Conservation (phyloP, 2,113 vertebrate species). For the Corythaixoides concolor region DNA sequence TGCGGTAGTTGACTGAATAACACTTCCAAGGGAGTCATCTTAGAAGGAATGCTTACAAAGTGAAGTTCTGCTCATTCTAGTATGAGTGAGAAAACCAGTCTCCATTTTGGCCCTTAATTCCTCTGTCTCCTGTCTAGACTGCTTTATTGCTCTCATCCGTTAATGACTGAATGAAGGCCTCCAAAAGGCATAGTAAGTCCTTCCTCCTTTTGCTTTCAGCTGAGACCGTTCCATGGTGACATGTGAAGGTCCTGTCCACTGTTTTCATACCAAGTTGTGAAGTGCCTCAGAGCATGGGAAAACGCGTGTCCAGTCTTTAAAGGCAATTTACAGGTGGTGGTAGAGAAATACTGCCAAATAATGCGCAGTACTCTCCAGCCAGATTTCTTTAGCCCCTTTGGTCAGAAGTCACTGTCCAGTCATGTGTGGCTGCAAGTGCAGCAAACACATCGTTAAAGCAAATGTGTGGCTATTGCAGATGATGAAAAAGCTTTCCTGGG, state of each 20-base stretch:
- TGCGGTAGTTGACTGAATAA: background rate
- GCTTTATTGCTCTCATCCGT: background rate
- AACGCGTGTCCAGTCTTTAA: background rate
- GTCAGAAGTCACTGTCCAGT: background rate
- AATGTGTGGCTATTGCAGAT: background rate
- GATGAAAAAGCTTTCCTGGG: background rate
- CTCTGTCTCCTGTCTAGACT: background rate
- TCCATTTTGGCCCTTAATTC: background rate
- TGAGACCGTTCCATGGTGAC: background rate
- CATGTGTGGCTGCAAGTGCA: background rate
- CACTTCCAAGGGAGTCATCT: background rate
- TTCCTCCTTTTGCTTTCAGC: background rate
- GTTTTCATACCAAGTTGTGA: background rate
- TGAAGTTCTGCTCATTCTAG: background rate
- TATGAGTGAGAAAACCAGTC: background rate
- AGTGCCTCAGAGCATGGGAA: background rate
- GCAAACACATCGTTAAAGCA: background rate
- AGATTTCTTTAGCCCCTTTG: background rate
- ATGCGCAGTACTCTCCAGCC: background rate
- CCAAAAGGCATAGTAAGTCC: background rate
- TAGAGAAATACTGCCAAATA: background rate
- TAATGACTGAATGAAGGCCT: background rate
- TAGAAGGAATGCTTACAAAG: background rate
- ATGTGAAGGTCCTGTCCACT: background rate
- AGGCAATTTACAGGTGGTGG: background rate